Evolutionary conservation across 1,140 invertebrate species (phyloP), one percentile per base, ranked within the genome.

Genomic region (Lutraria rhynchaena): DNA sequence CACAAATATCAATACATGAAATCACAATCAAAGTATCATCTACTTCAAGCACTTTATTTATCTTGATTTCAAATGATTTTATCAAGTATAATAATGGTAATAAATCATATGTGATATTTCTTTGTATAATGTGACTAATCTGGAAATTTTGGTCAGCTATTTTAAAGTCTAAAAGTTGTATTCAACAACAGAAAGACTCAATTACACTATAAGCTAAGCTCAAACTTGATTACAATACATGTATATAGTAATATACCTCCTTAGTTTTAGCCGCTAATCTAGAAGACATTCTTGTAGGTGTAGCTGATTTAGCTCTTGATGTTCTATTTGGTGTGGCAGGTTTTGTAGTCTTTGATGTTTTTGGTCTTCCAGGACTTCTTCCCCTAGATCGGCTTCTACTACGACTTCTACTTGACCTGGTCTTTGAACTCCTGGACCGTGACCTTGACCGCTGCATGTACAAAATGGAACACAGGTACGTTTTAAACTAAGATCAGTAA

Each of bases 261-360:
- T 58, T 67, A 61, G 51, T 67, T 70, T 81, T 75, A 41, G 75
- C 74, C 53, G 85, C 83, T 57, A 89, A 70, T 49, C 87, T 76
- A n/a, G 86, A 74, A 53, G 89, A 89, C 71, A 84, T 80, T 31
- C 89, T 83, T 17, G 86, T 85, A 24, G 89, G 88, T 44, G 89
- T 90, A 31, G 83, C 83, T 44, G 82, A 71, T 37, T 76, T 71
- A 67, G 84, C 73, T 58, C 74, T 78, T 44, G 81, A 63, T 57
- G 71, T 53, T 19, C 67, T 83, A 22, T 67, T 82, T 53, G 81
- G 69, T 15, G 77, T 80, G 24, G 80, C 41, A 58, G 83, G 84
- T 27, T 85, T 84, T 60, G 83, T 73, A n/a, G 82, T 37, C 41
- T 60, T 70, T 44, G 44, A 81, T 49, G 76, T 49, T 29, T 67